Evolutionary conservation across 2,888 invertebrate species (phyloP), one percentile per base, ranked within the genome.

Genomic region (Cosmia pyralina): DNA sequence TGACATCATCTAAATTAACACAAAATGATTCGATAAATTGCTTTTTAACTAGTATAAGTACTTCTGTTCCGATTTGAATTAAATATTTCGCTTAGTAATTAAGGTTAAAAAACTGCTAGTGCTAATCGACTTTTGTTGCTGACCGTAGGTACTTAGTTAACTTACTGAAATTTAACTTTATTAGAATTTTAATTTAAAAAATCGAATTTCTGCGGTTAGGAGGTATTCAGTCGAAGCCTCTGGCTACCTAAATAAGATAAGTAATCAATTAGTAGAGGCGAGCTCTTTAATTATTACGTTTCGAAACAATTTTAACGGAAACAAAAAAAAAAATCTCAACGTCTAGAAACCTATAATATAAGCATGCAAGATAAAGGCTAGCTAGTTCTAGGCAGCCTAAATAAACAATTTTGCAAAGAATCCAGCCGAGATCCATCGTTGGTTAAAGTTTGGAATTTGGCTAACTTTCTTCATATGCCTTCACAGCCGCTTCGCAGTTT

Each of bases 391-490:
- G 64, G n/a, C 38, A 64, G n/a, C 4, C 38, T 17, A 15, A 38
- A 85, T n/a, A 15, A 38, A 85, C 85, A 84, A 88, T 85, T 85
- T 81, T 60, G 69, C 81, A 63, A 88, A 88, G 90, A 90, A 90
- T 90, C 86, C 85, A 84, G 85, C 82, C 85, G 80, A 72, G 86
- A 87, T 83, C 87, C 80, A 79, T 85, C 85, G 76, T 73, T 74
- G 81, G 82, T 81, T 82, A 86, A 88, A 88, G 88, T 91, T 88
- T 83, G 87, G 85, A 81, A 89, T 89, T 88, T 87, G 82, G 81
- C 85, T 72, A 92, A 91, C 90, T 92, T 92, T 91, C 91, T 91
- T 92, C 91, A 92, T 92, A 92, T 92, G 92, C 90, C 90, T 86
- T 89, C 89, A 83, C 86, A 89, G 90, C 87, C 87, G 88, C 85